Evolutionary conservation across 2,113 vertebrate species (phyloP).

Genomic region (Indri indri): DNA sequence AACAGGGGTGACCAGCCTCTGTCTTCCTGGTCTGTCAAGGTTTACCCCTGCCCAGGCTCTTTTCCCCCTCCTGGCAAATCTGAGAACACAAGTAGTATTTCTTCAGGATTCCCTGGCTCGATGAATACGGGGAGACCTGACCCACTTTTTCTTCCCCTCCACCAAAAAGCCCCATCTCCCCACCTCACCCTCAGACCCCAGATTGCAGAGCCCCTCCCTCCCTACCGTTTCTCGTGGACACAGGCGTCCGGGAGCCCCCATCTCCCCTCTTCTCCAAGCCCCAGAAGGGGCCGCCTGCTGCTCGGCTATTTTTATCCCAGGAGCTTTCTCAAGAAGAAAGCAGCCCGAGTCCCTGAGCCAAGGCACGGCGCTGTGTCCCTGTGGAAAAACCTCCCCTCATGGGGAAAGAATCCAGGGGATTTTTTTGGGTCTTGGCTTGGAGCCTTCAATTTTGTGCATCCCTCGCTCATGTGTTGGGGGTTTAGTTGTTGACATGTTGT

Average conservation of each 20-base stretch:
- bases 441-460: slow-evolving; percentile 42
- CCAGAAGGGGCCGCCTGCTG: slow-evolving; percentile 51
- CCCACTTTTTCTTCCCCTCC: background rate
- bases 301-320: slow-evolving; percentile 72
- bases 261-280: background rate
- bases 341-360: background rate
- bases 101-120: background rate
- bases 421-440: slow-evolving; percentile 43
- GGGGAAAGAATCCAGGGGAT: slow-evolving; percentile 68
- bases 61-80: background rate
- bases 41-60: background rate
- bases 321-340: slow-evolving; percentile 65
- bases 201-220: background rate
- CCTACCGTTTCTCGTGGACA: slow-evolving; percentile 24
- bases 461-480: slow-evolving; percentile 7
- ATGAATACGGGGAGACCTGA: background rate
- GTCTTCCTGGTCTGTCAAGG: background rate
- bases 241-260: background rate
- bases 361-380: slow-evolving; percentile 31
- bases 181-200: background rate
- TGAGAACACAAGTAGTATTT: background rate
- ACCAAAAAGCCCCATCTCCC: background rate
- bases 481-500: background rate
- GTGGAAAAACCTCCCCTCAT: slow-evolving; percentile 76
- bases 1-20: background rate